phyloP scores from a whole-genome alignment of 2,113 vertebrate genomes.

The Onychostruthus taczanowskii region DNA sequence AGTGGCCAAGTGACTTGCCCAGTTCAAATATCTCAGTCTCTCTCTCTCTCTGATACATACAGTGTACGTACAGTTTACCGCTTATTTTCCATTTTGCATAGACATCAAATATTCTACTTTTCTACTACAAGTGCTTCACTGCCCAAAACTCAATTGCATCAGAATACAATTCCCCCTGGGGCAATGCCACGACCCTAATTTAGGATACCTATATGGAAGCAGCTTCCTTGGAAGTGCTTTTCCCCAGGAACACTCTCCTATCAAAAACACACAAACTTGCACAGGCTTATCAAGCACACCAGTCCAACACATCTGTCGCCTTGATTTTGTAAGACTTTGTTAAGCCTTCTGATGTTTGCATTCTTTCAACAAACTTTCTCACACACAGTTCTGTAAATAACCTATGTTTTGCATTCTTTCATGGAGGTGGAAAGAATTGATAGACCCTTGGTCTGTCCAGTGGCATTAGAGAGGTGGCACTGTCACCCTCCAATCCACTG shows the following conservation, averaged over 20 bases:
- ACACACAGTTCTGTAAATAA: too few relatives aligned
- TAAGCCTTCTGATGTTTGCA: too few relatives aligned
- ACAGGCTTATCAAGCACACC: neutral
- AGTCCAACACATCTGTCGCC: neutral
- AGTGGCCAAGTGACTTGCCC: neutral
- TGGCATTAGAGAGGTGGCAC: too few relatives aligned
- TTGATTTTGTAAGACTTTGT: too few relatives aligned
- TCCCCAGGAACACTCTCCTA: neutral
- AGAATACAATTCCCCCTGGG: neutral
- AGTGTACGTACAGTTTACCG: neutral
- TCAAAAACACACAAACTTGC: rapidly evolving
- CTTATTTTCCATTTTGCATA: neutral
- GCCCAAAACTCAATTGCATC: neutral
- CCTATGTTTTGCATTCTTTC: too few relatives aligned
- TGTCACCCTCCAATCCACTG: too few relatives aligned
- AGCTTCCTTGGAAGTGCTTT: neutral
- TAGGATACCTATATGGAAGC: neutral
- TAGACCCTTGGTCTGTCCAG: too few relatives aligned
- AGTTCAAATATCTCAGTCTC: neutral
- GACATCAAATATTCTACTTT: neutral
- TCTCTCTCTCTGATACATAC: neutral
- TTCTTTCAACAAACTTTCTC: too few relatives aligned
- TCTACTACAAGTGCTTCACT: neutral
- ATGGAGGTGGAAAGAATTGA: too few relatives aligned
- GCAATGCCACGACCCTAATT: neutral